phyloP scores from a whole-genome alignment of 35 echinoderm and acorn worm genomes.

The Diadema setosum region DNA sequence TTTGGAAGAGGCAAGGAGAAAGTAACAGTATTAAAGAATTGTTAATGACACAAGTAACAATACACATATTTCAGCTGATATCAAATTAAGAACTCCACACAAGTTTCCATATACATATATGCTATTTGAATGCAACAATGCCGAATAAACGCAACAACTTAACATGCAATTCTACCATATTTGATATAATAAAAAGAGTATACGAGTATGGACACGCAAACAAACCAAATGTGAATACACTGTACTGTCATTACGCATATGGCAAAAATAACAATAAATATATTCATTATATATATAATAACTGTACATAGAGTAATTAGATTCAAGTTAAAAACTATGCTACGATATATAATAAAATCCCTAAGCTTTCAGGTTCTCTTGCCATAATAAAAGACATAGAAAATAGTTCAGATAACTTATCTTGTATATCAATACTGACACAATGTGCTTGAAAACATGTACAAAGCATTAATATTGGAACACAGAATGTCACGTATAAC shows the following conservation, averaged over 20 bases:
- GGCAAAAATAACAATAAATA: conserved; percentile 16
- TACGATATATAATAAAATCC: neutral
- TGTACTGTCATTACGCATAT: neutral
- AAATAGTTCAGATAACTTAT: conserved; percentile 1
- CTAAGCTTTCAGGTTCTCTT: neutral
- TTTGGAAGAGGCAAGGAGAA: neutral
- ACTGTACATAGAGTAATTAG: neutral
- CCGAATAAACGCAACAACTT: neutral
- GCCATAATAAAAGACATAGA: neutral
- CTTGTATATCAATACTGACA: neutral
- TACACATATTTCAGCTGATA: conserved; percentile 10
- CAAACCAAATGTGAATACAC: neutral
- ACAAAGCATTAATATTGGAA: neutral
- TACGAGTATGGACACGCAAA: neutral
- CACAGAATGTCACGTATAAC: neutral
- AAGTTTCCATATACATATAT: neutral
- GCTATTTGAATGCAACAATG: neutral
- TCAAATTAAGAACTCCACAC: neutral
- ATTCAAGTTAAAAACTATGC: neutral
- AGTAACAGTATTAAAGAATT: neutral
- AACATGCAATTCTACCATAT: neutral
- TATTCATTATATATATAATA: conserved; percentile 18
- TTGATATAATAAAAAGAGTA: neutral
- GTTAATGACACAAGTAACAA: neutral
- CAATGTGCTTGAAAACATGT: neutral